Evolutionary conservation across 2,888 invertebrate genomes (phyloP).

Genomic region (Poecilobothrus nobilitatus): DNA sequence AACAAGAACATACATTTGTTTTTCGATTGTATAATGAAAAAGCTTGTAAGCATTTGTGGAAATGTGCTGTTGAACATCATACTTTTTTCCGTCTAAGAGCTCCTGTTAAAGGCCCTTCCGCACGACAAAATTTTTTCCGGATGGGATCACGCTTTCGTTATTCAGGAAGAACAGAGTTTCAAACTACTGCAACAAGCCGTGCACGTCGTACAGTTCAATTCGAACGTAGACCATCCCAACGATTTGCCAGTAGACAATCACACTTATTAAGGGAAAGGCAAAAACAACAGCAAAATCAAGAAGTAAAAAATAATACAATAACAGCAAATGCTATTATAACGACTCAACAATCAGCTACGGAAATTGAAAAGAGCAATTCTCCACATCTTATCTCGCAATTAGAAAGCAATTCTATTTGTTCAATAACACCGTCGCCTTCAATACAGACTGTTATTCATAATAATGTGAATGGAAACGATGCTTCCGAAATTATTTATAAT

Average conservation of each 20-base stretch:
- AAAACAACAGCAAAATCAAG: conserved; percentile 36
- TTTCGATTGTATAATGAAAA: conserved; percentile 93
- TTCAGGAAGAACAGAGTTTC: conserved; percentile 95
- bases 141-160: conserved; percentile 93
- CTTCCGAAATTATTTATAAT: not conserved
- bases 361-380: conserved; percentile 23
- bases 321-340: conserved; percentile 31
- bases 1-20: conserved; percentile 98
- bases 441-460: conserved; percentile 43
- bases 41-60: conserved; percentile 99
- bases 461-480: conserved; percentile 15
- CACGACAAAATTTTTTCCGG: conserved; percentile 91
- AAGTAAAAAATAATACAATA: conserved; percentile 26
- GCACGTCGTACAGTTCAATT: conserved; percentile 91
- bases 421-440: conserved; percentile 40
- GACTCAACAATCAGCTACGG: conserved; percentile 25
- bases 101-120: conserved; percentile 78
- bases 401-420: conserved; percentile 13
- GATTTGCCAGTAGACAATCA: conserved; percentile 88
- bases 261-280: conserved; percentile 77
- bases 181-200: conserved; percentile 84
- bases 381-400: conserved; percentile 21
- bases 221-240: conserved; percentile 91
- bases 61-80: conserved; percentile 99
- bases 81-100: conserved; percentile 93